Base-by-base conservation (phyloP, 2,888 invertebrate genomes). In the Cetonia aurata region DNA sequence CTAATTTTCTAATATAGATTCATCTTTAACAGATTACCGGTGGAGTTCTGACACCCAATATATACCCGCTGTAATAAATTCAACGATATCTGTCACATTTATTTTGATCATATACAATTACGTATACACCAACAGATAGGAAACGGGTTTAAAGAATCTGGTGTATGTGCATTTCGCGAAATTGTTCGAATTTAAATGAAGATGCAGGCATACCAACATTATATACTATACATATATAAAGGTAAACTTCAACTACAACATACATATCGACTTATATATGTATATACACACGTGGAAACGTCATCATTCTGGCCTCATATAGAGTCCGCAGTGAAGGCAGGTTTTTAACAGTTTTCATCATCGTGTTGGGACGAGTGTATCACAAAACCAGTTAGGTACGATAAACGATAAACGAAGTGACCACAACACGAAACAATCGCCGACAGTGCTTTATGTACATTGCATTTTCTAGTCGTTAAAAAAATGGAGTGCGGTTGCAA, bases 401-500 rank as follows among this genome's bases (percentile, higher is more conserved):
- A n/a, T n/a, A n/a, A n/a, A n/a, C 25, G 48, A 59, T 59, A 53
- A 19, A 69, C 56, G 62, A 17, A 31, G 48, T 25, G 25, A 25
- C 70, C 19, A 46, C 62, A 6, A 15, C 33, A 10, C 44, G 52
- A 60, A 25, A 41, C 3, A 52, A 37, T 25, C 3, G 4, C 25
- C 1, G 25, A 25, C 25, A 25, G 25, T 25, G 25, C 15, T 50
- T n/a, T n/a, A n/a, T n/a, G n/a, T n/a, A n/a, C n/a, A n/a, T n/a
- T n/a, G n/a, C n/a, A n/a, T n/a, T n/a, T n/a, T n/a, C n/a, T n/a
- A n/a, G n/a, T n/a, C n/a, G n/a, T n/a, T n/a, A n/a, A n/a, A n/a
- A n/a, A n/a, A n/a, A 84, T 84, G 89, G 75, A 85, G 75, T 89
- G 89, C 76, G 81, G 85, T 31, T 91, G 91, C 77, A 85, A 87